Percentiles rank a stretch among this genome's conserved stretches.
phyloP scores from a whole-genome alignment of 2,113 vertebrate genomes.

The Sardina pilchardus region DNA sequence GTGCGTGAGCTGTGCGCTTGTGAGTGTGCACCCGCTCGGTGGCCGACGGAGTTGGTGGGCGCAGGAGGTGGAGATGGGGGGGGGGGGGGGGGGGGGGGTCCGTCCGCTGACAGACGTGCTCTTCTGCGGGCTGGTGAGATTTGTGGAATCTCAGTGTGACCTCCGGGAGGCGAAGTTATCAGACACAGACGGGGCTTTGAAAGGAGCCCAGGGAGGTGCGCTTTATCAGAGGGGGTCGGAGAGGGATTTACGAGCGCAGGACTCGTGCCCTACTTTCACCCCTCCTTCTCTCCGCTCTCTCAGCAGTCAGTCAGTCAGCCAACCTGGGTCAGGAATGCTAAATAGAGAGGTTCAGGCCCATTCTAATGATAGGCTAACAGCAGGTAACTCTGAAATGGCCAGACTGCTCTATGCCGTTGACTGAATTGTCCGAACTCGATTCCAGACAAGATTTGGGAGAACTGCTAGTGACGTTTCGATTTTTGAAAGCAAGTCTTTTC shows the following conservation, averaged over 20 bases:
- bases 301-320: not conserved
- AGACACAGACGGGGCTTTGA: slow-evolving; percentile 52
- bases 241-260: slow-evolving; percentile 28
- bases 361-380: not conserved
- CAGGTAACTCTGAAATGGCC: not conserved
- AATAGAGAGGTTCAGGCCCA: not conserved
- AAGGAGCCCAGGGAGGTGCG: slow-evolving; percentile 26
- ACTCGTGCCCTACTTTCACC: slow-evolving; percentile 24
- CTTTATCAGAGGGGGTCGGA: slow-evolving; percentile 39
- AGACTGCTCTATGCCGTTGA: not conserved
- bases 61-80: not conserved
- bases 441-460: not conserved
- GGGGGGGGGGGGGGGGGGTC: not conserved
- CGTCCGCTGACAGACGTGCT: slow-evolving; percentile 24
- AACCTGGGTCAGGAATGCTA: not conserved
- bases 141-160: slow-evolving; percentile 62
- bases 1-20: not conserved
- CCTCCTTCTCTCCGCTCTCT: not conserved
- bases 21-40: not conserved
- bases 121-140: slow-evolving; percentile 57
- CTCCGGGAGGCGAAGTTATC: slow-evolving; percentile 37
- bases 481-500: not conserved
- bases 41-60: not conserved
- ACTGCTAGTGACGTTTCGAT: not conserved
- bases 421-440: not conserved